Evolutionary conservation across 1,140 invertebrate genomes (phyloP), one percentile per base, ranked within the genome.

Genomic region (Saccostrea glomerata): DNA sequence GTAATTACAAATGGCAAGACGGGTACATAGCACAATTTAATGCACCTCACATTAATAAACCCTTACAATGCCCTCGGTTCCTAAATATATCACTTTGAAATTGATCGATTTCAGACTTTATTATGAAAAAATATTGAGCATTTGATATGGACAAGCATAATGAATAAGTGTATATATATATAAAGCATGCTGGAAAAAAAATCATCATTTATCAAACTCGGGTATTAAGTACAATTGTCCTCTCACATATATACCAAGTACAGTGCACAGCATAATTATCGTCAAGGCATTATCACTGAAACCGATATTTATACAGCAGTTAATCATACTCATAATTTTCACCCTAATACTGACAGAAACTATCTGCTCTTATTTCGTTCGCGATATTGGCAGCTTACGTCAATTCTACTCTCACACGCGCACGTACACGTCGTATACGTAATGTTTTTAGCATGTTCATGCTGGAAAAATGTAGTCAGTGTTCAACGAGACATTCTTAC

Each of bases 121-220:
- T 47, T 47, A 25, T 36, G 25, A 30, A 77, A 36, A 36, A 36
- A 36, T 36, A 77, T 77, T 77, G 70, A 77, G 70, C 70, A 30
- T 77, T 77, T 77, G 70, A 77, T 77, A 77, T 77, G 70, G 70
- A 77, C 70, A 36, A 36, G 30, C 30, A 36, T 36, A 36, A 36
- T 36, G 30, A 36, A 36, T 36, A 36, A 36, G 30, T 36, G 30
- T 36, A 36, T n/a, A 36, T 1, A 36, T 36, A 66, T 66, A 77
- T 3, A 13, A 77, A n/a, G 58, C 70, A 77, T 30, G 70, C 17
- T 20, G n/a, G n/a, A 63, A 63, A 63, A n/a, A 63, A 63, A 63
- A 0, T 63, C 58, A 17, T 17, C 58, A 77, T 30, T 77, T 25
- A 77, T 36, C 11, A 25, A 30, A 77, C 25, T 77, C 25, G 30